phyloP scores from a whole-genome alignment of 1,140 invertebrate genomes.

The Anastatus disparis region DNA sequence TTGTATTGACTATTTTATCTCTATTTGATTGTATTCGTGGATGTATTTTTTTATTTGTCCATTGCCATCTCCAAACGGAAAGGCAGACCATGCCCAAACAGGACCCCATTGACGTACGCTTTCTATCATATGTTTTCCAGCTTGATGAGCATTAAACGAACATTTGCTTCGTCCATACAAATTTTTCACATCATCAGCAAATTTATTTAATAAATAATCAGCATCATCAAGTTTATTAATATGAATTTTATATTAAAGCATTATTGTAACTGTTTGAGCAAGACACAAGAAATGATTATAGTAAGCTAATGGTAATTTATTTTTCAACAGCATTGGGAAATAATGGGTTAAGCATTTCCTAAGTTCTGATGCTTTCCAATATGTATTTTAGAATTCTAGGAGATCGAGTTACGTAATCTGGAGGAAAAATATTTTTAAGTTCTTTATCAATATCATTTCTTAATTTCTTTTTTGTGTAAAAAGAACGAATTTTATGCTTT shows the following conservation, averaged over 20 bases:
- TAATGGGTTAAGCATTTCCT: slow-evolving; percentile 8
- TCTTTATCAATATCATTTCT: slow-evolving; percentile 10
- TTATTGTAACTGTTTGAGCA: too few species aligned
- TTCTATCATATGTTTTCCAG: neutral
- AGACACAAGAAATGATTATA: neutral
- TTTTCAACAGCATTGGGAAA: slow-evolving; percentile 14
- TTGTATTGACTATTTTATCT: too few species aligned
- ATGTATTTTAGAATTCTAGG: slow-evolving; percentile 9
- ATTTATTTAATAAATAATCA: neutral
- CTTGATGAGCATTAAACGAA: neutral
- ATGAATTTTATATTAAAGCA: neutral
- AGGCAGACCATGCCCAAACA: neutral
- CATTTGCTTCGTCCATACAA: neutral
- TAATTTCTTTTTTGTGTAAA: too few species aligned
- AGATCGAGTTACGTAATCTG: slow-evolving; percentile 14
- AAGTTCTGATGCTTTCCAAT: slow-evolving; percentile 32
- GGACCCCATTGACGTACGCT: neutral
- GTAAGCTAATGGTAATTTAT: neutral
- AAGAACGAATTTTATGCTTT: too few species aligned
- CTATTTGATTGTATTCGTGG: too few species aligned
- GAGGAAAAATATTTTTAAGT: slow-evolving; percentile 18
- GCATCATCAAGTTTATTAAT: neutral
- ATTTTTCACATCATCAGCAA: neutral
- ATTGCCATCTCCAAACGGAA: too few species aligned
- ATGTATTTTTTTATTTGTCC: too few species aligned